These are phyloP conservation scores for Anastatus disparis DNA, from an alignment of 1,140 invertebrate genomes.

Conservation along the genomic window DNA sequence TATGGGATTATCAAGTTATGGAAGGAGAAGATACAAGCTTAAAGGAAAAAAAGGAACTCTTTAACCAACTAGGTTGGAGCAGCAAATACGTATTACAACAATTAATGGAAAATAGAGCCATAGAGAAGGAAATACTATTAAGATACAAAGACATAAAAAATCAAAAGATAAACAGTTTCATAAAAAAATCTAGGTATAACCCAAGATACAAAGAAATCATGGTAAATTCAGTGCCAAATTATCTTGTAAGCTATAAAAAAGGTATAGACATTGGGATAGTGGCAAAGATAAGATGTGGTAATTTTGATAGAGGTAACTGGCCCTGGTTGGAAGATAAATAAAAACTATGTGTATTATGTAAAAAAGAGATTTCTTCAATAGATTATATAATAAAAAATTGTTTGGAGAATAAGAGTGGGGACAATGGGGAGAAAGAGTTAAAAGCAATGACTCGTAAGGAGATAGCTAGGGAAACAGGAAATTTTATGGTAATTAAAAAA, in stretches of 20 bases:
- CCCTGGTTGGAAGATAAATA: background rate
- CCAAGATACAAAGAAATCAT: background rate
- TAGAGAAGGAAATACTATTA: background rate
- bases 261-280: background rate
- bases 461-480: too few relatives aligned
- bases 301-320: background rate
- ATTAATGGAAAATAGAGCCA: background rate
- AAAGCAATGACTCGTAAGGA: too few relatives aligned
- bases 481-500: too few relatives aligned
- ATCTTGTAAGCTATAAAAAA: background rate
- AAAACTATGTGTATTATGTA: background rate
- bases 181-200: conserved; percentile 31
- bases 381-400: too few relatives aligned
- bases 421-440: too few relatives aligned
- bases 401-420: too few relatives aligned
- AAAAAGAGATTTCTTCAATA: too few relatives aligned
- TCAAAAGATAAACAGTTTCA: conserved; percentile 5
- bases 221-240: background rate
- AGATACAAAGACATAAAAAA: background rate
- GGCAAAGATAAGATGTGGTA: background rate
- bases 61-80: conserved; percentile 22
- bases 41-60: conserved; percentile 22
- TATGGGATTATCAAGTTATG: conserved; percentile 22
- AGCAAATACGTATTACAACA: background rate
- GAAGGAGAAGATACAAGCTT: background rate